phyloP scores from a whole-genome alignment of 2,797 vertebrate species.

The Strix occidentalis region DNA sequence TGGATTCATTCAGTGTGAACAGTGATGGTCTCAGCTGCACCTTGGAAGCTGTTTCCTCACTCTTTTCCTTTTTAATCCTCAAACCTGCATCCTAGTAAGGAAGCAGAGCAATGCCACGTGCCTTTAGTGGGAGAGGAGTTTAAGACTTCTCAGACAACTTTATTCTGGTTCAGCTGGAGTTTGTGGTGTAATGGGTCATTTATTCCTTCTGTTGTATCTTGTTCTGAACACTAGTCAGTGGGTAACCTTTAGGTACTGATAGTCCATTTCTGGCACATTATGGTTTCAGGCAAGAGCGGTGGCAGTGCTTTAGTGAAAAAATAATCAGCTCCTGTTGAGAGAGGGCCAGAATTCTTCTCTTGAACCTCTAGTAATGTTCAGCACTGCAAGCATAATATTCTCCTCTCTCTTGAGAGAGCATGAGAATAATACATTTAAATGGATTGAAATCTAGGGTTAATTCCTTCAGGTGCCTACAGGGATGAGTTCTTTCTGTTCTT shows the following conservation, averaged over 20 bases:
- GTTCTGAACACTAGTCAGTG: not conserved
- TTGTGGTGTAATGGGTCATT: not conserved
- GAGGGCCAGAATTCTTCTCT: not conserved
- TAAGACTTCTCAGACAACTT: not conserved
- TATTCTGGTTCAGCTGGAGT: not conserved
- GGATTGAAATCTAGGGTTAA: not conserved
- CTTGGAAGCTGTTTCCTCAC: not conserved
- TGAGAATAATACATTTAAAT: not conserved
- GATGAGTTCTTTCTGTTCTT: not conserved
- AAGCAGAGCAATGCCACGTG: not conserved
- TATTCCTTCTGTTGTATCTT: not conserved
- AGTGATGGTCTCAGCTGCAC: not conserved
- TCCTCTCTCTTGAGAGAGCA: not conserved
- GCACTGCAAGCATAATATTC: not conserved
- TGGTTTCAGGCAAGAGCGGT: not conserved
- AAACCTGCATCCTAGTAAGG: not conserved
- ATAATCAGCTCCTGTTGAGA: not conserved
- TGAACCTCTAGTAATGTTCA: not conserved
- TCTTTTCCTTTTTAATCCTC: not conserved
- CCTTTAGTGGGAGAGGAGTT: not conserved
- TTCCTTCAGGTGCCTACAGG: not conserved
- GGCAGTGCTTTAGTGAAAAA: not conserved
- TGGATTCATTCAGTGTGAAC: not conserved
- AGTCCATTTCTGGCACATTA: not conserved
- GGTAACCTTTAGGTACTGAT: not conserved